Evolutionary conservation across 2,888 invertebrate species (phyloP), one percentile per base, ranked within the genome.

Genomic region (Phaedon cochleariae): DNA sequence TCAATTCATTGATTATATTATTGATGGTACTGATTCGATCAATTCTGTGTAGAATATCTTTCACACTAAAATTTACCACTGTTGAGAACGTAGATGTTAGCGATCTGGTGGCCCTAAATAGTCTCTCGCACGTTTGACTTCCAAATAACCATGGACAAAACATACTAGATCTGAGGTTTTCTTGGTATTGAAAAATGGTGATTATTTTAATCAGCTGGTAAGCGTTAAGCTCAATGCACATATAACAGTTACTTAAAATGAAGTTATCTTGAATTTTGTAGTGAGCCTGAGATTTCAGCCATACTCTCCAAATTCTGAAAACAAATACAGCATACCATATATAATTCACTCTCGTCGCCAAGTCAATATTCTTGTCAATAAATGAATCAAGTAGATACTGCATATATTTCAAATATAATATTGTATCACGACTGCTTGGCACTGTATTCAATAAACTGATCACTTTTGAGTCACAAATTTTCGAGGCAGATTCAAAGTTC

Each of bases 401-500:
- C 20, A 55, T 41, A 10, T 12, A n/a, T 17, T 48, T 29, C 26
- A 49, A 15, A 37, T 59, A 59, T 31, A 17, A 18, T 18, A 34
- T 29, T 15, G 52, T 59, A 34, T n/a, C 49, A 31, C 15, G 12
- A 55, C 26, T 54, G 4, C 57, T n/a, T 10, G 62, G 53, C 20
- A 53, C 17, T 22, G 21, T 41, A n/a, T 52, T 29, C 17, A 65
- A 26, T 31, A 51, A n/a, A 41, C 46, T 31, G 4, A 49, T 49
- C 20, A 49, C 49, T 20, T 18, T 17, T 3, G 4, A 3, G 34
- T 17, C 29, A 41, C 70, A 73, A 31, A 75, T 70, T 70, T 70
- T 71, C 20, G 69, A 62, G n/a, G 71, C 71, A 9, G 75, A 72
- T 54, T 20, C 37, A 45, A 73, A 76, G 63, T 74, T 74, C 75